A percentile compares a stretch with the other conserved stretches of the same genome.
These are phyloP conservation scores for Cryptus viduatorius DNA, from an alignment of 2,888 invertebrate species.

Conservation along the genomic window DNA sequence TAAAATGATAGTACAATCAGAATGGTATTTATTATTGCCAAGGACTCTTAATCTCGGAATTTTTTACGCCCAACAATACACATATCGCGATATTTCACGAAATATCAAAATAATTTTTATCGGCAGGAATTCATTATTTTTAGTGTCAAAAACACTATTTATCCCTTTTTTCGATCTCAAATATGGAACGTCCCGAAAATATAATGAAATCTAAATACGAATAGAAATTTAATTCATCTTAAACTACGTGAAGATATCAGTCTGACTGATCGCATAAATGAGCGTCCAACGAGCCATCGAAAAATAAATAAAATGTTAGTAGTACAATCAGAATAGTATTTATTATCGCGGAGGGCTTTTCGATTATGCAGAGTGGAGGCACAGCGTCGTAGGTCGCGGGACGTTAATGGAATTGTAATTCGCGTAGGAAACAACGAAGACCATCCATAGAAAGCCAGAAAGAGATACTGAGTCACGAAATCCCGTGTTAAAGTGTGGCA, in stretches of 20 bases:
- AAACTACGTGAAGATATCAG: too few relatives aligned
- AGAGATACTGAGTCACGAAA: constrained; percentile 54
- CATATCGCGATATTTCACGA: too few relatives aligned
- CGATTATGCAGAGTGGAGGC: constrained; percentile 61
- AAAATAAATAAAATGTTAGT: constrained; percentile 29
- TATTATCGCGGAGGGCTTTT: constrained; percentile 6
- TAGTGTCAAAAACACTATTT: background rate
- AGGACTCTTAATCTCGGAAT: background rate
- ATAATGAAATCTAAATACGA: too few relatives aligned
- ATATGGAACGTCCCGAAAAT: too few relatives aligned
- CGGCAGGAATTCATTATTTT: too few relatives aligned
- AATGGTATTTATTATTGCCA: constrained; percentile 15
- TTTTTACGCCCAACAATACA: too few relatives aligned
- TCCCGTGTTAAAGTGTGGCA: constrained; percentile 32
- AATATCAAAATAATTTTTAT: too few relatives aligned
- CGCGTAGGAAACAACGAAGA: constrained; percentile 72
- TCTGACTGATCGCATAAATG: background rate
- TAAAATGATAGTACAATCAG: constrained; percentile 27
- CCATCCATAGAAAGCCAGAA: constrained; percentile 2
- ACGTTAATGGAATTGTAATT: constrained; percentile 81
- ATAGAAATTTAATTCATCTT: too few relatives aligned
- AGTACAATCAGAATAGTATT: constrained; percentile 38
- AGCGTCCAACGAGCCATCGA: background rate
- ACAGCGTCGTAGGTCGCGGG: constrained; percentile 30
- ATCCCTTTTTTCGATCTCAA: background rate